These are phyloP conservation scores for Pachyrhynchus sulphureomaculatus DNA, from an alignment of 1,140 invertebrate genomes.

Conservation along the genomic window DNA sequence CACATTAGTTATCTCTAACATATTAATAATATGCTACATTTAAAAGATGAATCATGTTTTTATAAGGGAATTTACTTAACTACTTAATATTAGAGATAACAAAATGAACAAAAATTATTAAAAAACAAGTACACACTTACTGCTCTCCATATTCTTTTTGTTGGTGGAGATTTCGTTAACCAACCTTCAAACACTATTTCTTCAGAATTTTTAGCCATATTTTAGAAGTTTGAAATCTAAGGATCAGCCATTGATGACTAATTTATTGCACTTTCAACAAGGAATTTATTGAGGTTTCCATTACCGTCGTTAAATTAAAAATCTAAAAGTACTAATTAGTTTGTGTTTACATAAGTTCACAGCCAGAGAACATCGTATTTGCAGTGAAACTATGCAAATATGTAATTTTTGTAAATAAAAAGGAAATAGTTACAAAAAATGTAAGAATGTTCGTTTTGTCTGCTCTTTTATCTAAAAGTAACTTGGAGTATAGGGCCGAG, in stretches of 20 bases:
- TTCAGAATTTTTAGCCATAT: slow-evolving; percentile 48
- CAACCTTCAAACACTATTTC: slow-evolving; percentile 72
- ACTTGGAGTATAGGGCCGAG: no score
- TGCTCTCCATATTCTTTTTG: slow-evolving; percentile 83
- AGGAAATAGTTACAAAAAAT: no score
- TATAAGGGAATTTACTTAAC: slow-evolving; percentile 16
- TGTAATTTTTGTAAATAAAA: no score
- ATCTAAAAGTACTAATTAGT: no score
- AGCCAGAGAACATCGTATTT: no score
- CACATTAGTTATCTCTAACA: slow-evolving; percentile 31
- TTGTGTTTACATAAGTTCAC: no score
- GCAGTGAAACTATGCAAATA: no score
- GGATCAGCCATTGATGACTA: slow-evolving; percentile 20
- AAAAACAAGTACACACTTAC: slow-evolving; percentile 61
- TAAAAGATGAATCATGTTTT: slow-evolving; percentile 44
- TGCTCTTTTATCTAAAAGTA: no score
- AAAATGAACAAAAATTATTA: not conserved
- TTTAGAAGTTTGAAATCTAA: slow-evolving; percentile 3
- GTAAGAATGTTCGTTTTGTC: no score
- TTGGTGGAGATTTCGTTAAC: slow-evolving; percentile 89
- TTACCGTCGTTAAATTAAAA: no score
- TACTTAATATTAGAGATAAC: slow-evolving; percentile 7
- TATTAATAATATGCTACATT: no score
- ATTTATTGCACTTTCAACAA: slow-evolving; percentile 22
- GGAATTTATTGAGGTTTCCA: not conserved